These are phyloP conservation scores for Melanogrammus aeglefinus DNA, from an alignment of 2,797 vertebrate species.

Conservation along the genomic window DNA sequence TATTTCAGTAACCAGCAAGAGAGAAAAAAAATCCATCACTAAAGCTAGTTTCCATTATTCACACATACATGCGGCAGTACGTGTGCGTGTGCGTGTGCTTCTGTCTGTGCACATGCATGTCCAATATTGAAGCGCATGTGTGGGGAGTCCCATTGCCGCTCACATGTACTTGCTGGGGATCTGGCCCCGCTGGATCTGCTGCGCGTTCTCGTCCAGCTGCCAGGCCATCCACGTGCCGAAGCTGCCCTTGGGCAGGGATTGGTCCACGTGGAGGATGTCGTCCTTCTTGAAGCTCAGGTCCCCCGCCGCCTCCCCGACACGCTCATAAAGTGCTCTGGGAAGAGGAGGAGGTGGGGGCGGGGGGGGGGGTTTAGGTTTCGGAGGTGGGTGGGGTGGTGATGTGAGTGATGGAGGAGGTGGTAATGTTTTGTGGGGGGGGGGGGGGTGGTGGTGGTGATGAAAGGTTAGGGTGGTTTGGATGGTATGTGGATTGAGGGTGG, in stretches of 20 bases:
- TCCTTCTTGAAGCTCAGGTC: slow-evolving; percentile 97
- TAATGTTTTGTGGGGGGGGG: background rate
- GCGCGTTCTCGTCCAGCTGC: slow-evolving; percentile 95
- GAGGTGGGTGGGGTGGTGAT: too few relatives aligned
- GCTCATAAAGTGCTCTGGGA: slow-evolving; percentile 91
- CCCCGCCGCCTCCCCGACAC: slow-evolving; percentile 84
- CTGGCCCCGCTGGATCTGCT: slow-evolving; percentile 93
- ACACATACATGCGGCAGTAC: too few relatives aligned
- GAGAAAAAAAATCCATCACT: background rate
- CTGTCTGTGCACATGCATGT: background rate
- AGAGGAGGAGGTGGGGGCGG: background rate
- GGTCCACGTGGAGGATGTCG: slow-evolving; percentile 95
- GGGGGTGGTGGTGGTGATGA: background rate
- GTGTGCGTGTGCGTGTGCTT: background rate
- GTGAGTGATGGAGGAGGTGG: background rate
- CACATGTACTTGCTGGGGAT: slow-evolving; percentile 98
- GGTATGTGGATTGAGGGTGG: background rate
- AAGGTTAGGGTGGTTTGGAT: background rate
- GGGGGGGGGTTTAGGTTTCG: too few relatives aligned
- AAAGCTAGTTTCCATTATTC: too few relatives aligned
- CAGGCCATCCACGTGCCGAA: slow-evolving; percentile 98
- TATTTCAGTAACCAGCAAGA: background rate
- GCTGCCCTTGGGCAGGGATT: slow-evolving; percentile 90
- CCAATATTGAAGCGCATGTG: background rate
- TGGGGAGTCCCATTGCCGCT: slow-evolving; percentile 45